A percentile compares a stretch with the other conserved stretches of the same genome.
These are phyloP conservation scores for Drosophila repleta DNA, from an alignment of 1,140 invertebrate genomes.

Conservation along the genomic window DNA sequence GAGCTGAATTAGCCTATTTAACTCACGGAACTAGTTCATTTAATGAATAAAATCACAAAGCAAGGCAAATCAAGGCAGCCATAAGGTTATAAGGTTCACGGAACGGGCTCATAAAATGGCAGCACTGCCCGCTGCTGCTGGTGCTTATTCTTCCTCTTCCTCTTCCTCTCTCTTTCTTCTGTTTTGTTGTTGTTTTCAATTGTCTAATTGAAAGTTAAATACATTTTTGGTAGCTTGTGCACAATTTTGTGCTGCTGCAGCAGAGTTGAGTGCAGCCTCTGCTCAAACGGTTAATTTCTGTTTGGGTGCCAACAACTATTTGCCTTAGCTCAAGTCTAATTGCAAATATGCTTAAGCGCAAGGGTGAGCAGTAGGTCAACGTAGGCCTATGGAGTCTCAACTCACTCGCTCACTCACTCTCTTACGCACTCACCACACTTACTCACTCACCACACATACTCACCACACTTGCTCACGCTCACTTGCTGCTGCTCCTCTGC, in stretches of 20 bases:
- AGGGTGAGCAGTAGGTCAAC: slow-evolving; percentile 48
- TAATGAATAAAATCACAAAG: no score
- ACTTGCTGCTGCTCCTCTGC: neutral
- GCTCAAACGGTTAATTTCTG: slow-evolving; percentile 22
- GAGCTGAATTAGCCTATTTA: no score
- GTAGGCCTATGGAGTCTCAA: slow-evolving; percentile 1
- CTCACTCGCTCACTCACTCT: neutral
- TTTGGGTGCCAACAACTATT: slow-evolving; percentile 31
- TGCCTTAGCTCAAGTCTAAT: slow-evolving; percentile 37
- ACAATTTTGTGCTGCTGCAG: slow-evolving; percentile 71
- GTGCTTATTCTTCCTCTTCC: no score
- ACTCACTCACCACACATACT: neutral
- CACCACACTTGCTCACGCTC: neutral
- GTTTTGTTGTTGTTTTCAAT: slow-evolving; percentile 55
- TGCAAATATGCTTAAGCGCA: slow-evolving; percentile 25
- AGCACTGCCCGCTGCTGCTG: no score
- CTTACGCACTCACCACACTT: neutral
- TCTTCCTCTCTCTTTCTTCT: neutral
- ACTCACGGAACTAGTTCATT: no score
- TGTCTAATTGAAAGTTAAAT: slow-evolving; percentile 81
- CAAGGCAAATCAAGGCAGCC: no score
- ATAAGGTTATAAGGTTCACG: no score
- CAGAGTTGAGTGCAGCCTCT: slow-evolving; percentile 37
- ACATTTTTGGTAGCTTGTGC: slow-evolving; percentile 70
- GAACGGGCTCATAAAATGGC: no score